Base-by-base conservation (phyloP, 1,140 invertebrate species). In the Arion vulgaris region DNA sequence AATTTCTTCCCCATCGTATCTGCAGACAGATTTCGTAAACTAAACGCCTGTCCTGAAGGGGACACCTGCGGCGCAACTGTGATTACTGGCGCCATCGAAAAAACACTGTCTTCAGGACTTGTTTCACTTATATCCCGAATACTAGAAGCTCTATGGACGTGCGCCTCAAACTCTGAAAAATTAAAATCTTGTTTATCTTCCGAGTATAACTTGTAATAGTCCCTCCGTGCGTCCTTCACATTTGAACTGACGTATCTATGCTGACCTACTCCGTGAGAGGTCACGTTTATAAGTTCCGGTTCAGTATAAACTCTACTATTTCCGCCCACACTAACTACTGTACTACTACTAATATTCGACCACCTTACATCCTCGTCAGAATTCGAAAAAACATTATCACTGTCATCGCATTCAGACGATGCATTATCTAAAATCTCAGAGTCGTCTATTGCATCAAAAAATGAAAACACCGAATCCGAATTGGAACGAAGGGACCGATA, bases 21-120 rank as follows among this genome's bases (percentile, higher is more conserved):
- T 34, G 28, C 5, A 0, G 62, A 28, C 62, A 66, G 62, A 28
- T 66, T 66, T 28, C 62, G n/a, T 7, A 28, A 66, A 17, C 62
- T 66, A 13, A 32, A 32, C 11, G 62, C 5, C 1, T 32, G n/a
- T 32, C 28, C 7, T n/a, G 62, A 13, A 28, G 62, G 62, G 7
- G 62, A 66, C 62, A 17, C 32, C 28, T 2, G 62, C n/a, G 62
- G n/a, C n/a, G n/a, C 9, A 11, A 66, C 28, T 11, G 62, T 66
- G 62, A 66, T 66, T n/a, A 66, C 62, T 7, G 62, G 62, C n/a
- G 62, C 62, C 62, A 66, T 66, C 28, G 62, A 66, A 28, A 51
- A 23, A 32, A 51, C 39, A 76, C n/a, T 28, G 74, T 53, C 34
- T 28, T 73, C 38, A 7, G 69, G 7, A 57, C 62, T 13, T 5